These are phyloP conservation scores for Diachasma alloeum DNA, from an alignment of 1,140 invertebrate species.

Conservation along the genomic window DNA sequence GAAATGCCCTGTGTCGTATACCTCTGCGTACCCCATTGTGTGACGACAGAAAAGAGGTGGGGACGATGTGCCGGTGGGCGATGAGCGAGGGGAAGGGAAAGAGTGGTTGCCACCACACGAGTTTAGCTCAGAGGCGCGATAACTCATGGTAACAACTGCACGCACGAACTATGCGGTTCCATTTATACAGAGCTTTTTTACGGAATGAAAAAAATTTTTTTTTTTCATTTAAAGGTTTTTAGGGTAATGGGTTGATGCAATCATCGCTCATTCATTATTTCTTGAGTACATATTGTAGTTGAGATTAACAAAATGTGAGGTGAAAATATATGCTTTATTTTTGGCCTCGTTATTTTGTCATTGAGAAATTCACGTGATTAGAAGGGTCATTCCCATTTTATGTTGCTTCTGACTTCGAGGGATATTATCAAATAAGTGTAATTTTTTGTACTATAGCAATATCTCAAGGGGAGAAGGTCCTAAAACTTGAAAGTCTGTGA, in stretches of 20 bases:
- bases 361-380: not conserved
- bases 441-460: no score
- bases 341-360: not conserved
- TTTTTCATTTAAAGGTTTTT: not conserved
- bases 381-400: no score
- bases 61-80: not conserved
- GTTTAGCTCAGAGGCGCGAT: constrained; percentile 25
- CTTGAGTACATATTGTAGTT: not conserved
- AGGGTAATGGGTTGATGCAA: not conserved
- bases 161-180: constrained; percentile 14
- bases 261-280: not conserved
- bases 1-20: constrained; percentile 4
- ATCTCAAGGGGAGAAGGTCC: no score
- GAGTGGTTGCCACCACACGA: not conserved
- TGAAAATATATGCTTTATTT: not conserved
- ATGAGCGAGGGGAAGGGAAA: not conserved
- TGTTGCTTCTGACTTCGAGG: no score
- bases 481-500: no score
- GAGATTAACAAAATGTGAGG: not conserved
- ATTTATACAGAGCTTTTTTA: not conserved
- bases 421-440: no score
- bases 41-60: not conserved
- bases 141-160: constrained; percentile 19
- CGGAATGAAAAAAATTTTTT: not conserved
- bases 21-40: constrained; percentile 13